Percentiles rank a stretch among this genome's conserved stretches.
Conservation (phyloP, 2,888 invertebrate species). For the Incurvaria masculella region DNA sequence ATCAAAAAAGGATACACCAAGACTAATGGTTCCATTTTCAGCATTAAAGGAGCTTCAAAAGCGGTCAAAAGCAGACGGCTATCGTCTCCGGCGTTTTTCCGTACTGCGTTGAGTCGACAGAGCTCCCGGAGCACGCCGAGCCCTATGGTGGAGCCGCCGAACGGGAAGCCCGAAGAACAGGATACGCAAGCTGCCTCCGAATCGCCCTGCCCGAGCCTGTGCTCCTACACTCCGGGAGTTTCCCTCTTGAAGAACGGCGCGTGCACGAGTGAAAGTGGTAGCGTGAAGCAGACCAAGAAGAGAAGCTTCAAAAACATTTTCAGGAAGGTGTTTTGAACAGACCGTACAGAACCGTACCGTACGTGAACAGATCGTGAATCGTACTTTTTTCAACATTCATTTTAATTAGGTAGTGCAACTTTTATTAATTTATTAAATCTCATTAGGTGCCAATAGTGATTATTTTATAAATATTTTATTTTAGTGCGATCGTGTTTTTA, state of each 20-base stretch:
- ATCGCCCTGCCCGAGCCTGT: slow-evolving; percentile 45
- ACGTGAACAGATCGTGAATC: neutral
- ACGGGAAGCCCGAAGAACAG: slow-evolving; percentile 38
- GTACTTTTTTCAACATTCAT: neutral
- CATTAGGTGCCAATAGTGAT: slow-evolving; percentile 54
- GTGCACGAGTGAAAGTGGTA: slow-evolving; percentile 26
- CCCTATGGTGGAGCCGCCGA: slow-evolving; percentile 33
- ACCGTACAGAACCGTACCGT: slow-evolving; percentile 10
- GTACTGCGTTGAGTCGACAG: slow-evolving; percentile 52
- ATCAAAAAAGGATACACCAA: slow-evolving; percentile 34
- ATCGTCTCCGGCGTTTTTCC: slow-evolving; percentile 59
- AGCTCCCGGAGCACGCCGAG: slow-evolving; percentile 43
- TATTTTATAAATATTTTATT: slow-evolving; percentile 39
- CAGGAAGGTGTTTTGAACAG: slow-evolving; percentile 71
- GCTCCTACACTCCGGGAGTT: slow-evolving; percentile 50
- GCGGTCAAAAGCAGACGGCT: slow-evolving; percentile 51
- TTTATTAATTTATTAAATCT: slow-evolving; percentile 37
- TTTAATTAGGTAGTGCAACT: neutral
- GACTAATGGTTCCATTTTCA: slow-evolving; percentile 48
- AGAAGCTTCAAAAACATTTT: slow-evolving; percentile 73
- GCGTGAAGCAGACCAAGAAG: slow-evolving; percentile 58
- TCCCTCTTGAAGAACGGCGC: slow-evolving; percentile 27
- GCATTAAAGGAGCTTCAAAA: slow-evolving; percentile 35
- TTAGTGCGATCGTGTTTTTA: slow-evolving; percentile 24
- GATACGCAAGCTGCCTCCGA: slow-evolving; percentile 38